phyloP scores from a whole-genome alignment of 2,888 invertebrate species.

The Dastarcus helophoroides region DNA sequence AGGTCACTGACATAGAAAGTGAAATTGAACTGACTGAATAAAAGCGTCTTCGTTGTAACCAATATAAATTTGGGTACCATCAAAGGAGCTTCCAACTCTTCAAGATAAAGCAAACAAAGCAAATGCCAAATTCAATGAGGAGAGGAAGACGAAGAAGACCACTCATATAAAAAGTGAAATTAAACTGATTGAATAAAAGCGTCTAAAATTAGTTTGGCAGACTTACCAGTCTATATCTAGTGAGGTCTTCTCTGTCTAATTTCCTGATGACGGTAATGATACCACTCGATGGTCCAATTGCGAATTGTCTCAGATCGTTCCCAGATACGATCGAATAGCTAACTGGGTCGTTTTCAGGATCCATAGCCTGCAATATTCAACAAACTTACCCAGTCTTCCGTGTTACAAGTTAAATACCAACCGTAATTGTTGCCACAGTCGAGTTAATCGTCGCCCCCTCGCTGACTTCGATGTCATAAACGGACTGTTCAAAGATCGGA shows the following conservation, averaged over 20 bases:
- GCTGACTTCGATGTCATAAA: constrained; percentile 79
- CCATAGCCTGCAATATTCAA: constrained; percentile 52
- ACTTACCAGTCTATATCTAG: constrained; percentile 71
- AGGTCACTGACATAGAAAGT: no score
- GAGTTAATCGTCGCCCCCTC: constrained; percentile 84
- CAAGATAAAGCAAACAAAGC: constrained; percentile 4
- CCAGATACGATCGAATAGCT: constrained; percentile 79
- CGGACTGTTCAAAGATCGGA: constrained; percentile 68
- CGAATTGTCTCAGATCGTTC: constrained; percentile 79
- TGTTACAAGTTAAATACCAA: constrained; percentile 28
- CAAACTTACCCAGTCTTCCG: background rate
- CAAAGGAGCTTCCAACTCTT: no score
- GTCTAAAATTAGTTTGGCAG: no score
- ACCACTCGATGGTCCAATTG: constrained; percentile 78
- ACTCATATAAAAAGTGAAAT: no score
- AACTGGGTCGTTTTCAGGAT: constrained; percentile 80
- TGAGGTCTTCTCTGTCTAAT: constrained; percentile 80
- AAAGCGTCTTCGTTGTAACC: no score
- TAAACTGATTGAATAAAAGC: no score
- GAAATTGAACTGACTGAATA: no score
- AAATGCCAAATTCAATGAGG: background rate
- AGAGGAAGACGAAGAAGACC: no score
- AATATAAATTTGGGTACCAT: no score
- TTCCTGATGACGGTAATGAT: constrained; percentile 75
- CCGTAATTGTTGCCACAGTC: constrained; percentile 66